These are phyloP conservation scores for Urocitellus parryii DNA, from an alignment of 2,113 vertebrate genomes.

Conservation along the genomic window DNA sequence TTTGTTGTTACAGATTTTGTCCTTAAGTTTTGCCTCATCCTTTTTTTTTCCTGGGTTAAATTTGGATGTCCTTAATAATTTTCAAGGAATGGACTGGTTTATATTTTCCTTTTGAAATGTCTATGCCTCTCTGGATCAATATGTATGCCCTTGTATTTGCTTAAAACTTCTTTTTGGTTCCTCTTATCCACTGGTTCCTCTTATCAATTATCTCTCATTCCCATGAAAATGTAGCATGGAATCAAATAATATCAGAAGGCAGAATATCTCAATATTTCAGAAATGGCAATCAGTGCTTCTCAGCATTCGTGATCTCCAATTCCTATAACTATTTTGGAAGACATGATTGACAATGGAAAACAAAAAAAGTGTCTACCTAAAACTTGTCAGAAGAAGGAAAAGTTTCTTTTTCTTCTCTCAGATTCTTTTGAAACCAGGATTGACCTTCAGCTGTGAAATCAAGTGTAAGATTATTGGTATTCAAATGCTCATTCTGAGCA, in stretches of 20 bases:
- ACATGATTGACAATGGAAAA: not conserved
- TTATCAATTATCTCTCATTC: not conserved
- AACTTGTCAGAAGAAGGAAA: not conserved
- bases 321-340: not conserved
- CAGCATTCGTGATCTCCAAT: not conserved
- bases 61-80: not conserved
- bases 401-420: not conserved
- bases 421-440: not conserved
- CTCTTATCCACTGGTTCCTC: not conserved
- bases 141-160: not conserved
- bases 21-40: not conserved
- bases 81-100: not conserved
- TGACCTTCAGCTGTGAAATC: not conserved
- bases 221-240: not conserved
- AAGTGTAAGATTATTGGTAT: not conserved
- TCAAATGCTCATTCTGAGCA: not conserved
- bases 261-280: not conserved
- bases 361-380: not conserved
- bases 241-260: not conserved
- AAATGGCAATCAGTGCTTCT: not conserved
- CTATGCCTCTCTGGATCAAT: not conserved
- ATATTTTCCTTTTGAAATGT: not conserved
- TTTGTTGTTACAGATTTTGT: not conserved
- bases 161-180: not conserved
- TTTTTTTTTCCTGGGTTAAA: constrained; percentile 27